Conservation (phyloP, 2,888 invertebrate genomes). For the Cordylochernes scorpioides region DNA sequence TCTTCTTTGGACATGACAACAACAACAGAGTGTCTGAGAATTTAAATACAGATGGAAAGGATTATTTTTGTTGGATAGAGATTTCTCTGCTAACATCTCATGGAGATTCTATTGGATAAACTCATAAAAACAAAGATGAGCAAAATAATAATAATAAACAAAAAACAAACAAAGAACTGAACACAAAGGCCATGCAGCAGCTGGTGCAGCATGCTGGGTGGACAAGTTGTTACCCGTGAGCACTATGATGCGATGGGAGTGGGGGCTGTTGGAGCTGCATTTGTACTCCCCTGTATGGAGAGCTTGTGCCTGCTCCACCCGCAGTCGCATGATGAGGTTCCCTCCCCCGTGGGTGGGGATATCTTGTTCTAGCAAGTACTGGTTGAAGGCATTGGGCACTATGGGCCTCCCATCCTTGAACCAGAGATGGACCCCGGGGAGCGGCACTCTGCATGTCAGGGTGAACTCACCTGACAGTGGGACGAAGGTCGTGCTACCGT, state of each 20-base stretch:
- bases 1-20: too few species aligned
- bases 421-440: constrained; percentile 9
- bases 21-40: too few species aligned
- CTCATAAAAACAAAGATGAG: too few species aligned
- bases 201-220: too few species aligned
- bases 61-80: too few species aligned
- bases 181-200: too few species aligned
- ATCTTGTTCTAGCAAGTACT: constrained; percentile 9
- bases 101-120: too few species aligned
- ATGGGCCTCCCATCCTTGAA: constrained; percentile 12
- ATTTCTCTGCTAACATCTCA: too few species aligned
- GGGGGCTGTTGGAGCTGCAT: constrained; percentile 8
- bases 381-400: constrained; percentile 7
- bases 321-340: constrained; percentile 6
- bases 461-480: constrained; percentile 8
- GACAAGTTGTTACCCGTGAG: constrained; percentile 10
- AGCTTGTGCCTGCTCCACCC: constrained; percentile 8
- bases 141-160: too few species aligned
- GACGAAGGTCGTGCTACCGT: constrained; percentile 8
- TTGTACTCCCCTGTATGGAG: constrained; percentile 12
- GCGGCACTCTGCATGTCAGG: constrained; percentile 8
- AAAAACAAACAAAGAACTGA: too few species aligned
- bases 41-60: too few species aligned
- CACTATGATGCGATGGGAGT: constrained; percentile 9
- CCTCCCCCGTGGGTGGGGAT: constrained; percentile 2